Conservation (phyloP, 2,113 vertebrate genomes). For the Lamprotornis superbus region DNA sequence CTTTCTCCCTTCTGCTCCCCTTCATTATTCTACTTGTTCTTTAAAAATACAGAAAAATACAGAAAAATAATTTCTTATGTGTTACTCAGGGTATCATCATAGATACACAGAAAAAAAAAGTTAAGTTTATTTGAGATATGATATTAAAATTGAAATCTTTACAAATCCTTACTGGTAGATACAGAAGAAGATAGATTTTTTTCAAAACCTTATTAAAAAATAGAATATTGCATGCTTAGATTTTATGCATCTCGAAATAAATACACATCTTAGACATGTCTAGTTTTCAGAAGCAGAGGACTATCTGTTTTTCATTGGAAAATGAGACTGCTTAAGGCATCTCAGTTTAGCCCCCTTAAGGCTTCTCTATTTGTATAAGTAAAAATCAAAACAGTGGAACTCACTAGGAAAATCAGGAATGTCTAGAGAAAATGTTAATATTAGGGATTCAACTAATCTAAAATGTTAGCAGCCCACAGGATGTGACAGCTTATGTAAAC, state of each 20-base stretch:
- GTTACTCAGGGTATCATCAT: neutral
- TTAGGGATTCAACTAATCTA: neutral
- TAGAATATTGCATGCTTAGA: neutral
- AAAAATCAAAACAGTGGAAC: neutral
- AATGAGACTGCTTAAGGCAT: neutral
- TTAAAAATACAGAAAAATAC: neutral
- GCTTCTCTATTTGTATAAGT: neutral
- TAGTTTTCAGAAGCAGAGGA: neutral
- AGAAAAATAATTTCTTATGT: neutral
- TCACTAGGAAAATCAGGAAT: neutral
- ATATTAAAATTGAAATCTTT: neutral
- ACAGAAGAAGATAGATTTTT: neutral
- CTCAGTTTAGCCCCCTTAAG: neutral
- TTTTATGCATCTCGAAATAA: neutral
- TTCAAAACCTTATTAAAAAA: neutral
- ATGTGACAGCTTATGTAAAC: neutral
- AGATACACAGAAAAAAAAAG: neutral
- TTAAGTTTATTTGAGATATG: neutral
- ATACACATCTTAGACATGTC: neutral
- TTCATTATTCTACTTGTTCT: neutral
- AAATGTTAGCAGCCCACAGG: neutral
- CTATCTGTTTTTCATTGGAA: neutral
- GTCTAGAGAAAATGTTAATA: constrained; percentile 21
- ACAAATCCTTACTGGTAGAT: neutral
- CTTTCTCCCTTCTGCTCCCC: neutral